Base-by-base conservation (phyloP, 1,140 invertebrate genomes). In the Coptotermes formosanus region DNA sequence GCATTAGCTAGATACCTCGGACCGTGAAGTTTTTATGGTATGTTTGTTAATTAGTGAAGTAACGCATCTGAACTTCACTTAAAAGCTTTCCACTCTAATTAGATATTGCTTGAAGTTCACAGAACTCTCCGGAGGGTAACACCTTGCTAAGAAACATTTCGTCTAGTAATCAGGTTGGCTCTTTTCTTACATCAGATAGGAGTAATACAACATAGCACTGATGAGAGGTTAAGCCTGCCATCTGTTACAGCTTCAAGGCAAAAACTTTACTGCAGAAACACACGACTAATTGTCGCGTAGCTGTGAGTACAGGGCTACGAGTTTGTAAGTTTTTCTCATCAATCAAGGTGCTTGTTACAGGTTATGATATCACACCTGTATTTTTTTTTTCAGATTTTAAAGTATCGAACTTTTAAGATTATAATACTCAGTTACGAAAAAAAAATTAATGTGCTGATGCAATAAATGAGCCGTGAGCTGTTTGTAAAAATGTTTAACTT, bases 11-110 rank as follows among this genome's bases (percentile, higher is more conserved):
- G n/a, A 75, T 4, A 75, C 64, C n/a, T 8, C 64, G 25, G n/a
- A 8, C 64, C 14, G 19, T n/a, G 25, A 23, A 23, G 1, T 12
- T 3, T 75, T 75, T 75, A 75, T 19, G 59, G 59, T 75, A n/a
- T 75, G 64, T 75, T 75, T 75, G 64, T 75, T 75, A 75, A 75
- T 75, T 30, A 75, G 64, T 30, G n/a, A 30, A 75, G 64, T 75
- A 75, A 75, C 64, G 64, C 64, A 75, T 75, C 64, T 30, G 25
- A 1, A 75, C 64, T 75, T 30, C 64, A 75, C 64, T 75, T 75
- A 75, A 75, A 75, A 75, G 64, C n/a, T 75, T 75, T 75, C 14
- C 64, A n/a, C 64, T 75, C 16, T 75, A 75, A 75, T 75, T 75
- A 75, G n/a, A 75, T 8, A 30, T 75, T 75, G n/a, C 64, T 25